Conservation (phyloP, 2,888 invertebrate genomes). For the Alviniconcha strummeri region DNA sequence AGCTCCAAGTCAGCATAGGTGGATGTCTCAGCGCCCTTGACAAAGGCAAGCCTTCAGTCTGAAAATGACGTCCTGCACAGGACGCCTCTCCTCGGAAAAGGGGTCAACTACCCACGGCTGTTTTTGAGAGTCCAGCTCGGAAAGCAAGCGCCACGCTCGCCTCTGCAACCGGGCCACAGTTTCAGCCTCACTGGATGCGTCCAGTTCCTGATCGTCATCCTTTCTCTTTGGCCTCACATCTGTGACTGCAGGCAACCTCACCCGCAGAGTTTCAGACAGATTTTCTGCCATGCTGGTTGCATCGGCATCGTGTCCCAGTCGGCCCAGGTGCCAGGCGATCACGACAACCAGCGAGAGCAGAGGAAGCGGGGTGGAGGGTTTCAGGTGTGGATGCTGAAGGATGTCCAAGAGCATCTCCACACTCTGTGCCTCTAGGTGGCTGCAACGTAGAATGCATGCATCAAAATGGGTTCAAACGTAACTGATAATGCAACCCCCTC, state of each 20-base stretch:
- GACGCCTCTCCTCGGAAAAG: too few relatives aligned
- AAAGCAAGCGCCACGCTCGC: too few relatives aligned
- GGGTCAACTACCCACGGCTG: too few relatives aligned
- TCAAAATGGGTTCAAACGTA: not conserved
- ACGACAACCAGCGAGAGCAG: not conserved
- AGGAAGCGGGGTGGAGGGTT: not conserved
- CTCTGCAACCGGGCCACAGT: too few relatives aligned
- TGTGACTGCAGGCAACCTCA: not conserved
- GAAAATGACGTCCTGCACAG: too few relatives aligned
- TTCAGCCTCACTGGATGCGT: too few relatives aligned
- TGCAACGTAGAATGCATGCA: not conserved
- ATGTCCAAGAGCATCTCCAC: constrained; percentile 23
- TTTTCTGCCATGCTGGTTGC: not conserved
- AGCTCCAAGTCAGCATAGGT: too few relatives aligned
- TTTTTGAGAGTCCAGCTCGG: too few relatives aligned
- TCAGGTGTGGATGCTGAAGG: constrained; percentile 25
- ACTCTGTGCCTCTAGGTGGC: not conserved
- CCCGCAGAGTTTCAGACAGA: not conserved
- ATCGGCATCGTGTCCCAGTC: not conserved
- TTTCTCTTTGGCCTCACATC: not conserved
- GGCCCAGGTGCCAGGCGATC: not conserved
- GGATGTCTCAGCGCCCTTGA: too few relatives aligned
- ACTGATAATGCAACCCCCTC: not conserved
- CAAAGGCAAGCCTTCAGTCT: too few relatives aligned
- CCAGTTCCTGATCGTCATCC: too few relatives aligned